Evolutionary conservation across 2,113 vertebrate genomes (phyloP).

Genomic region (Oncorhynchus nerka): DNA sequence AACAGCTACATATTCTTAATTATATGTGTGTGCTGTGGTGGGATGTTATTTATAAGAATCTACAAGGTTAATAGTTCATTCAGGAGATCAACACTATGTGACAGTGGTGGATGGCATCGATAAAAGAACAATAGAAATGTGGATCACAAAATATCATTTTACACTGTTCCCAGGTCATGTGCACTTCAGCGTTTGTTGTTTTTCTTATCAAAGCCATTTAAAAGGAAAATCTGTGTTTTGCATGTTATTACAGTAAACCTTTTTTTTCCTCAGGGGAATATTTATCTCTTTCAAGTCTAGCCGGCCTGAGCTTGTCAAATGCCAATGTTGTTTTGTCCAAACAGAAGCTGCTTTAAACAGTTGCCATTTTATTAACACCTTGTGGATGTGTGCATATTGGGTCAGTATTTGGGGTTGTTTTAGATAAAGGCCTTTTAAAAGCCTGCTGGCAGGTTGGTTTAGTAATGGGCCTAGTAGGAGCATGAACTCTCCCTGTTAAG

Average conservation of each 20-base stretch:
- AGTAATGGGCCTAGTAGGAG: not conserved
- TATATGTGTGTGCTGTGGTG: constrained; percentile 52
- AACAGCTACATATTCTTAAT: constrained; percentile 32
- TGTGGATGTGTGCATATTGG: not conserved
- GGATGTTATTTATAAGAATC: constrained; percentile 39
- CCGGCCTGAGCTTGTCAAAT: constrained; percentile 2
- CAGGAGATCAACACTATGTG: constrained; percentile 35
- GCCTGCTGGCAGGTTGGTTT: not conserved
- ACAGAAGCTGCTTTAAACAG: not conserved
- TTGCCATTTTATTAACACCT: not conserved
- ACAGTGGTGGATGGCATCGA: constrained; percentile 56
- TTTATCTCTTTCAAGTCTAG: constrained; percentile 10
- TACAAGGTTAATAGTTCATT: not conserved
- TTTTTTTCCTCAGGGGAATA: constrained; percentile 1
- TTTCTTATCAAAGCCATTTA: constrained; percentile 34
- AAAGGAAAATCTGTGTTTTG: constrained; percentile 33
- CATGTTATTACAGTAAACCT: constrained; percentile 20
- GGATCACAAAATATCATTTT: constrained; percentile 46
- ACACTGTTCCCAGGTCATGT: constrained; percentile 32
- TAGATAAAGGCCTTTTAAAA: not conserved
- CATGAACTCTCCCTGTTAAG: not conserved
- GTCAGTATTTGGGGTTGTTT: not conserved
- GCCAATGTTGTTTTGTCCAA: not conserved
- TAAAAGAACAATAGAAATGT: constrained; percentile 22
- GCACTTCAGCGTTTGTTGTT: not conserved